Evolutionary conservation across 1,140 invertebrate genomes (phyloP).

Genomic region (Epicauta chinensis): DNA sequence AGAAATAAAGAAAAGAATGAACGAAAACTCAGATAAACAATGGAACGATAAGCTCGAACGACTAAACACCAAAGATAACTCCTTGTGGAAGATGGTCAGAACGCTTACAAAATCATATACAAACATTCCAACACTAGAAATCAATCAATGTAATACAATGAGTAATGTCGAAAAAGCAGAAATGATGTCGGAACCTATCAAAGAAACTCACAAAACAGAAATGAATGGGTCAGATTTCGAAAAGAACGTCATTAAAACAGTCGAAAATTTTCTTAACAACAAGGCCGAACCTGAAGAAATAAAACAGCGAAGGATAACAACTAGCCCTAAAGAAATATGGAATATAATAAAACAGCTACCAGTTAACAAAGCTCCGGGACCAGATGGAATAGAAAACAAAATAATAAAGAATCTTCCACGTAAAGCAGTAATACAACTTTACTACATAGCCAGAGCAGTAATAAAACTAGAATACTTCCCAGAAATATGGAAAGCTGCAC

Average conservation of each 20-base stretch:
- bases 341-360: neutral
- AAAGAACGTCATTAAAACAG: no score
- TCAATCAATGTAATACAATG: no score
- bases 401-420: neutral
- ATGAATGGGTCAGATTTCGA: no score
- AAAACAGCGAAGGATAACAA: neutral
- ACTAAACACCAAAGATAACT: no score
- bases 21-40: neutral
- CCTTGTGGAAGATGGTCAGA: no score
- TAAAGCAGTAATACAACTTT: neutral
- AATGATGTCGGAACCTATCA: no score
- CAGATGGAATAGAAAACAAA: neutral
- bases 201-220: no score
- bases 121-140: no score
- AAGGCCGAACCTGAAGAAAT: no score
- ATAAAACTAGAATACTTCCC: neutral
- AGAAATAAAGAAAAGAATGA: neutral
- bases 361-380: neutral
- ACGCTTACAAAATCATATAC: no score
- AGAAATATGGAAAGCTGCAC: neutral
- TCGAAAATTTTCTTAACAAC: no score
- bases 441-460: neutral
- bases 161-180: no score
- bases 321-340: neutral
- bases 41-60: neutral